phyloP scores from a whole-genome alignment of 2,888 invertebrate genomes.

The Sinhomidia bicolor region DNA sequence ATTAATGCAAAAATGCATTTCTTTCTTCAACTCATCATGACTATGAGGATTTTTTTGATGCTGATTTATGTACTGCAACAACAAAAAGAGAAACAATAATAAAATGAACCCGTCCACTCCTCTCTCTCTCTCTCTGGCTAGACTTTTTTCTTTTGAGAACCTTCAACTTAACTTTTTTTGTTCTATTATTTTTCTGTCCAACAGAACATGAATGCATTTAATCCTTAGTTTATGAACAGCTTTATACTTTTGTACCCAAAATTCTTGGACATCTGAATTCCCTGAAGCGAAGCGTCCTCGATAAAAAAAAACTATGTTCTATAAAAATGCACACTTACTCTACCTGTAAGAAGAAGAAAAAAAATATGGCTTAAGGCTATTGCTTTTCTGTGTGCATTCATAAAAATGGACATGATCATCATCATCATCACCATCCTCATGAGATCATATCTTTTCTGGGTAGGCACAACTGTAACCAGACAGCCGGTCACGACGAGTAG shows the following conservation, averaged over 20 bases:
- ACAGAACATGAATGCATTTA: neutral
- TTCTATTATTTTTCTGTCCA: neutral
- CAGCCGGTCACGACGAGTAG: neutral
- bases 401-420: conserved; percentile 8
- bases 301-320: neutral
- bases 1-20: conserved; percentile 21
- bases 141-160: neutral
- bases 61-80: conserved; percentile 7
- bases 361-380: neutral
- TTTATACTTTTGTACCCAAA: neutral
- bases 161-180: conserved; percentile 2
- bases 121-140: no score
- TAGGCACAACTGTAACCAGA: neutral
- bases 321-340: neutral
- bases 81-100: conserved; percentile 3
- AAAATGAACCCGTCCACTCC: conserved; percentile 21
- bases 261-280: neutral
- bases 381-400: neutral
- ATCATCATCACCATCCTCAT: neutral
- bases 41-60: neutral
- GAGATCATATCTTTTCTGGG: neutral
- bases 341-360: conserved; percentile 11
- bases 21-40: conserved; percentile 22
- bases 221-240: neutral
- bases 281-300: neutral